Conservation (phyloP, 2,113 vertebrate species). For the Sylvicapra grimmia region DNA sequence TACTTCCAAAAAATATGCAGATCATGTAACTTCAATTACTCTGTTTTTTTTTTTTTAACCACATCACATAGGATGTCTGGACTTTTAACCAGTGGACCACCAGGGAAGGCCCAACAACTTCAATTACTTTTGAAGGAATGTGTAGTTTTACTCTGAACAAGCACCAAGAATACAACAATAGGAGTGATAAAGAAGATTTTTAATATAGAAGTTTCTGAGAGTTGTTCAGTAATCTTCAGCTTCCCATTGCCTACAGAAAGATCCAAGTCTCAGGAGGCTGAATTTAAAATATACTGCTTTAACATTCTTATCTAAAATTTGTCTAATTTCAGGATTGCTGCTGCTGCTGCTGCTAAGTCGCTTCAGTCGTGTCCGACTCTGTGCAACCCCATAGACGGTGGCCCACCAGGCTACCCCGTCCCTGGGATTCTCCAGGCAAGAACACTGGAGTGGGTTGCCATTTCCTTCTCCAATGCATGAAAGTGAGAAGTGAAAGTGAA, state of each 20-base stretch:
- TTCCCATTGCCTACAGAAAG: neutral
- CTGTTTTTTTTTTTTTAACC: neutral
- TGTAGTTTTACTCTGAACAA: neutral
- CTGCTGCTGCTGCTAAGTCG: too few relatives aligned
- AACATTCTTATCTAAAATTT: neutral
- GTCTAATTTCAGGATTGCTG: too few relatives aligned
- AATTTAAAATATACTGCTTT: neutral
- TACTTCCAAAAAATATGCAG: neutral
- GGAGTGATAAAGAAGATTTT: neutral
- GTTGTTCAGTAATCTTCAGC: neutral
- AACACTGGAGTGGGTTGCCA: too few relatives aligned
- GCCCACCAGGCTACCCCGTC: too few relatives aligned
- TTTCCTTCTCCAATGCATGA: too few relatives aligned
- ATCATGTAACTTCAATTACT: neutral
- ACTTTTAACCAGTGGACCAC: neutral
- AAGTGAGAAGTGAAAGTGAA: too few relatives aligned
- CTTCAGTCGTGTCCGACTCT: too few relatives aligned
- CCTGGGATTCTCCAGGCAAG: too few relatives aligned
- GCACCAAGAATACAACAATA: neutral
- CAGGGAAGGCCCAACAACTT: neutral
- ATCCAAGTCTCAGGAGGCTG: neutral
- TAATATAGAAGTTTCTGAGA: neutral
- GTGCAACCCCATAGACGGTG: too few relatives aligned
- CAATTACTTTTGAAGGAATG: neutral
- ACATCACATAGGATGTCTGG: neutral